These are phyloP conservation scores for Bombus sibiricus DNA, from an alignment of 1,140 invertebrate genomes.

Conservation along the genomic window DNA sequence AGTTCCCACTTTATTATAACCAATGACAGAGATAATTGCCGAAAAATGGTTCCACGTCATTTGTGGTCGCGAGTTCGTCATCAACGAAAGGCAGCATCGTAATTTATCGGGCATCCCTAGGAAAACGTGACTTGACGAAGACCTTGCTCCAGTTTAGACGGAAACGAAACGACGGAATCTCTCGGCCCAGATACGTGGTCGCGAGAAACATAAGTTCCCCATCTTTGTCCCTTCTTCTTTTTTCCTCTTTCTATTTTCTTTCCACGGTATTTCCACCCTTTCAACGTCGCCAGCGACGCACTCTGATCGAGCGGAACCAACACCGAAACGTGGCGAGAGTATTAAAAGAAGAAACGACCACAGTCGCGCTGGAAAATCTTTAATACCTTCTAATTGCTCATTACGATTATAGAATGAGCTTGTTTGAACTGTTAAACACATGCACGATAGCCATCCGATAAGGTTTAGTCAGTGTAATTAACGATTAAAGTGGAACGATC, in stretches of 20 bases:
- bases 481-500: not conserved
- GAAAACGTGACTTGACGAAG: constrained; percentile 54
- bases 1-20: not conserved
- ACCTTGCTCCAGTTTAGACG: constrained; percentile 64
- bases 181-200: constrained; percentile 58
- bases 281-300: not conserved
- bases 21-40: not conserved
- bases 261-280: constrained; percentile 30
- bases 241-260: constrained; percentile 37
- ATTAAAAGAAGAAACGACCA: constrained; percentile 2
- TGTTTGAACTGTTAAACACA: not conserved
- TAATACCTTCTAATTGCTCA: constrained; percentile 23
- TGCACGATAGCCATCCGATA: not conserved
- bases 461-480: not conserved
- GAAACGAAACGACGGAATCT: constrained; percentile 58
- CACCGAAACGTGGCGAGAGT: no score
- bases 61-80: not conserved
- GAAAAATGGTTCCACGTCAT: not conserved
- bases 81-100: constrained; percentile 14
- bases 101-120: constrained; percentile 50
- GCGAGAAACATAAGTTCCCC: constrained; percentile 29
- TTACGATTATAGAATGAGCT: not conserved
- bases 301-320: not conserved
- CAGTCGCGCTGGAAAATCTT: not conserved
- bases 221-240: constrained; percentile 1